Conservation (phyloP, 2,797 vertebrate species). For the Acanthurus lineatus region DNA sequence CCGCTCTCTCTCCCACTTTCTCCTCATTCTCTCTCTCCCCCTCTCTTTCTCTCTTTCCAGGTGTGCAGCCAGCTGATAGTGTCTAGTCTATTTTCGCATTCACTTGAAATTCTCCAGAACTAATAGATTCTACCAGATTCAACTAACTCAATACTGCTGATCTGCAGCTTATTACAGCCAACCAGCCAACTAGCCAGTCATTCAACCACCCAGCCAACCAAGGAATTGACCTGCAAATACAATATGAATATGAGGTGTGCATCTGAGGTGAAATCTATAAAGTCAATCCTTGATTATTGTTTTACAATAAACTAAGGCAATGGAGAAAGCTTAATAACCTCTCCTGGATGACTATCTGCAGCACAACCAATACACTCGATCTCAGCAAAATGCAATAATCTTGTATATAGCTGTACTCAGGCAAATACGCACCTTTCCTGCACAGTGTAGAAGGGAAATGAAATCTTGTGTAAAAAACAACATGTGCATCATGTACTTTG, state of each 20-base stretch:
- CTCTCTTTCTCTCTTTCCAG: constrained; percentile 62
- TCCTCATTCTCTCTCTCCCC: constrained; percentile 43
- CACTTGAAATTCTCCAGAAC: constrained; percentile 78
- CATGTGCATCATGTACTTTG: neutral
- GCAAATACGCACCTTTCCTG: constrained; percentile 20
- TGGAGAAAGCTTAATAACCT: constrained; percentile 43
- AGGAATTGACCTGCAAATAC: constrained; percentile 41
- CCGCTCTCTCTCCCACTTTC: constrained; percentile 52
- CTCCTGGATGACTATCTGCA: constrained; percentile 33
- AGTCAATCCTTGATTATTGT: constrained; percentile 54
- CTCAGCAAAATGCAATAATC: constrained; percentile 35
- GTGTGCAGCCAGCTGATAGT: constrained; percentile 82
- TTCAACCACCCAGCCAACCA: constrained; percentile 48
- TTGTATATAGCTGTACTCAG: constrained; percentile 29
- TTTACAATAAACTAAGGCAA: constrained; percentile 49
- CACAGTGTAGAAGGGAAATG: neutral
- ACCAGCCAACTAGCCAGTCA: constrained; percentile 62
- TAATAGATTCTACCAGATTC: constrained; percentile 79
- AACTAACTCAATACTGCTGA: constrained; percentile 74
- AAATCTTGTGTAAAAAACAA: constrained; percentile 12
- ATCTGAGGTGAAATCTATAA: constrained; percentile 51
- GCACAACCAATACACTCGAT: constrained; percentile 23
- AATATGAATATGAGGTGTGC: constrained; percentile 42
- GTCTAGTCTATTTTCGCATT: constrained; percentile 76
- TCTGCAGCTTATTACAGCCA: constrained; percentile 68